A percentile compares a stretch with the other conserved stretches of the same genome.
Conservation (phyloP, 2,888 invertebrate genomes). For the Cyaniris semiargus region DNA sequence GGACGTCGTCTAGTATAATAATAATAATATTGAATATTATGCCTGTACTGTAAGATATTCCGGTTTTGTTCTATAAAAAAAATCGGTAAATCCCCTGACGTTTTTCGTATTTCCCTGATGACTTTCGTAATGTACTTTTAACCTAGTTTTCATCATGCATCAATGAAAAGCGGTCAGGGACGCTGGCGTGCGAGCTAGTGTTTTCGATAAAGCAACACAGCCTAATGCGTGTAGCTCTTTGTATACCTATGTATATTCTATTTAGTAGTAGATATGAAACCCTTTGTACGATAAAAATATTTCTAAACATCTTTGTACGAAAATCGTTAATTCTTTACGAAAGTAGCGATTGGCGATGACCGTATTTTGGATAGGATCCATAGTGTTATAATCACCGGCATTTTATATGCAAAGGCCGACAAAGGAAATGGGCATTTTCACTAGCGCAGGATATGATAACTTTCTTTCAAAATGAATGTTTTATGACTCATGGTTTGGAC, state of each 20-base stretch:
- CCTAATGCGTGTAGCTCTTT: not conserved
- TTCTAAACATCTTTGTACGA: not conserved
- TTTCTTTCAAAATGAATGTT: no score
- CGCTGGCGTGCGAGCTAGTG: slow-evolving; percentile 23
- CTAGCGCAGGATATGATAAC: no score
- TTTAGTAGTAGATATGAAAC: not conserved
- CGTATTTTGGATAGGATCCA: not conserved
- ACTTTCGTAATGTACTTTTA: slow-evolving; percentile 9
- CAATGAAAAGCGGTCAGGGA: slow-evolving; percentile 27
- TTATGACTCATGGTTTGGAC: no score
- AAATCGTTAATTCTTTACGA: not conserved
- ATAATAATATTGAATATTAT: no score
- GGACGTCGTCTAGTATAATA: no score
- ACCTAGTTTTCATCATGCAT: slow-evolving; percentile 26
- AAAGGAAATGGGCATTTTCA: no score
- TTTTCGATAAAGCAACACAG: slow-evolving; percentile 9
- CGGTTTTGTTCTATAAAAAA: not conserved
- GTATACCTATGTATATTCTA: not conserved
- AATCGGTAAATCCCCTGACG: not conserved
- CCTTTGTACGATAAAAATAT: not conserved
- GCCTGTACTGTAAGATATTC: no score
- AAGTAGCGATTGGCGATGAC: not conserved
- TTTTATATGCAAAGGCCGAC: not conserved
- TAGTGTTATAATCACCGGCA: not conserved
- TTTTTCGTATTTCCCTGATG: not conserved